phyloP scores from a whole-genome alignment of 2,113 vertebrate genomes.

The Xiphophorus couchianus region DNA sequence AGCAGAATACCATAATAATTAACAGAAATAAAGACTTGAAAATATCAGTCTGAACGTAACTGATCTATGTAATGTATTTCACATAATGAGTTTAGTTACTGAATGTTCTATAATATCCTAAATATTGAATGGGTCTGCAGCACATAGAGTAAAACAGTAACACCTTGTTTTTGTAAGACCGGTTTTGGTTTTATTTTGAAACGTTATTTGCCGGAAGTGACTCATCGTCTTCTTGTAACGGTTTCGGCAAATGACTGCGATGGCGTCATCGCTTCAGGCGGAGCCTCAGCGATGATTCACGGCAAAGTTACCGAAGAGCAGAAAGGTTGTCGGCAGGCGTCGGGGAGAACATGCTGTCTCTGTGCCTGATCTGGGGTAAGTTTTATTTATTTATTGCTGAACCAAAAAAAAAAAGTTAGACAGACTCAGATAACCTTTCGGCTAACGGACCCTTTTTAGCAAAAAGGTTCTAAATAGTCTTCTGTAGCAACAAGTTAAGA shows the following conservation, averaged over 20 bases:
- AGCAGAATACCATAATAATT: too few relatives aligned
- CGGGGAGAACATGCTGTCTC: neutral
- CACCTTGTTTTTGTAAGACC: neutral
- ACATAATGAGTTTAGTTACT: too few relatives aligned
- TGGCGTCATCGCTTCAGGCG: slow-evolving; percentile 5
- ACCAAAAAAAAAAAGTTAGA: too few relatives aligned
- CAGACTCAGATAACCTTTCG: too few relatives aligned
- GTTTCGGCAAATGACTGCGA: slow-evolving; percentile 32
- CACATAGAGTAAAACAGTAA: too few relatives aligned
- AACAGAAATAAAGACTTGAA: too few relatives aligned
- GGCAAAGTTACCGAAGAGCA: slow-evolving; percentile 6
- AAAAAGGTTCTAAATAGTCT: neutral
- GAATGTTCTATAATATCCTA: too few relatives aligned
- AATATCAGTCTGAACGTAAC: too few relatives aligned
- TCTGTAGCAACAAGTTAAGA: neutral
- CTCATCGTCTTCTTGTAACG: neutral
- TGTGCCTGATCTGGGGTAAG: slow-evolving; percentile 50
- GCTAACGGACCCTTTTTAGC: neutral
- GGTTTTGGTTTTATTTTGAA: slow-evolving; percentile 10
- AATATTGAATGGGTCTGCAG: too few relatives aligned
- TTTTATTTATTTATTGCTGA: neutral
- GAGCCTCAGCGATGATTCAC: slow-evolving; percentile 24
- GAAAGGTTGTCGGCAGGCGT: neutral
- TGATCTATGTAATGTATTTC: too few relatives aligned
- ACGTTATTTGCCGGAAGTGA: slow-evolving; percentile 16